Conservation (phyloP, 2,888 invertebrate genomes). For the Adelphocoris suturalis region DNA sequence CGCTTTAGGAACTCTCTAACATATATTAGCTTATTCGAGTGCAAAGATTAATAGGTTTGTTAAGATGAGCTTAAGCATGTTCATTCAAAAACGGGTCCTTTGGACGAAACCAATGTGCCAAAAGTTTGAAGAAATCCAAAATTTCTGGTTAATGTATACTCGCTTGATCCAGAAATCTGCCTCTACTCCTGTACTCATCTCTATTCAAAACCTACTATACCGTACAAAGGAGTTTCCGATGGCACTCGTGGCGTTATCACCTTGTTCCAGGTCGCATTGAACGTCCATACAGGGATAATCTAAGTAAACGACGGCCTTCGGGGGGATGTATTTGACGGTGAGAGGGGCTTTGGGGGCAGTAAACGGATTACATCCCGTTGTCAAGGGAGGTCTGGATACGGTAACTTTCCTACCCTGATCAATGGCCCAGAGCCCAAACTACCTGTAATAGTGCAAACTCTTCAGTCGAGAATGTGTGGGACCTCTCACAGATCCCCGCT, state of each 20-base stretch:
- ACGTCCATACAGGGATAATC: slow-evolving; percentile 5
- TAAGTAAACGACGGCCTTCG: not conserved
- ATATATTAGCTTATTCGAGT: too few species aligned
- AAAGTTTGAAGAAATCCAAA: too few species aligned
- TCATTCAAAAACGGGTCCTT: not conserved
- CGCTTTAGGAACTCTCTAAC: too few species aligned
- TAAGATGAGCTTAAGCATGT: too few species aligned
- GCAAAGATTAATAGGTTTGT: too few species aligned
- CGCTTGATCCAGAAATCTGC: too few species aligned
- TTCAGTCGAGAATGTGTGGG: slow-evolving; percentile 9
- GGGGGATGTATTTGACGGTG: not conserved
- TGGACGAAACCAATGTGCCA: not conserved
- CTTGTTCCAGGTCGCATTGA: not conserved
- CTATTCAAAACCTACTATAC: too few species aligned
- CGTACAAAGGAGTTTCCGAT: not conserved
- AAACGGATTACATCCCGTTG: slow-evolving; percentile 30
- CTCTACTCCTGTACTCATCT: too few species aligned
- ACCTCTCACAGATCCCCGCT: not conserved
- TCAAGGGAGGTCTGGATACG: slow-evolving; percentile 10
- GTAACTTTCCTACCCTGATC: slow-evolving; percentile 6
- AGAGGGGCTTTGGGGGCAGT: not conserved
- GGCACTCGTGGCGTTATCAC: not conserved
- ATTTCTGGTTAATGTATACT: too few species aligned
- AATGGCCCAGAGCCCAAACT: not conserved
- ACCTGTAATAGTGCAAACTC: slow-evolving; percentile 35